phyloP scores from a whole-genome alignment of 37 sponge, comb jelly and placozoan genomes.

The Agelas oroides region DNA sequence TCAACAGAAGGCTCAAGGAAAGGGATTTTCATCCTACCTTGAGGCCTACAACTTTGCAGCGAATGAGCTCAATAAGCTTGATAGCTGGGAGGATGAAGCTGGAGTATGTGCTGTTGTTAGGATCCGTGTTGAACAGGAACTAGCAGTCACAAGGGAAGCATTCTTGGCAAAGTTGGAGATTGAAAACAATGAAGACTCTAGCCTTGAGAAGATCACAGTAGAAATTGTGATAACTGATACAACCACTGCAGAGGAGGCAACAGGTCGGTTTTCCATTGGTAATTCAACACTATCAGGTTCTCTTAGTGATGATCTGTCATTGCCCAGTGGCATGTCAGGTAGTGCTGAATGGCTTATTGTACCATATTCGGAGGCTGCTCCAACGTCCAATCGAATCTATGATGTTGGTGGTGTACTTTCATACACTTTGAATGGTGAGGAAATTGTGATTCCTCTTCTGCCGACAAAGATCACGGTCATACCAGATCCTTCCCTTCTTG shows the following conservation, averaged over 20 bases:
- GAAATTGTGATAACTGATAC: slow-evolving; percentile 27
- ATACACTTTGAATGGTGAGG: slow-evolving; percentile 24
- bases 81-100: slow-evolving; percentile 17
- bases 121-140: slow-evolving; percentile 46
- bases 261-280: slow-evolving; percentile 30
- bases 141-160: slow-evolving; percentile 46
- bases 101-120: slow-evolving; percentile 55
- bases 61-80: slow-evolving; percentile 6
- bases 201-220: not conserved
- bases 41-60: slow-evolving; percentile 37
- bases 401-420: slow-evolving; percentile 24
- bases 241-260: not conserved
- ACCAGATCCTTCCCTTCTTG: slow-evolving; percentile 42
- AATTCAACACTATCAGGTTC: slow-evolving; percentile 37
- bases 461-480: slow-evolving; percentile 37
- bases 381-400: slow-evolving; percentile 17
- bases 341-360: slow-evolving; percentile 37
- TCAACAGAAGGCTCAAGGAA: slow-evolving; percentile 6
- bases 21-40: slow-evolving; percentile 31
- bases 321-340: slow-evolving; percentile 28
- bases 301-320: not conserved
- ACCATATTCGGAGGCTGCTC: slow-evolving; percentile 51
- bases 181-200: slow-evolving; percentile 29
- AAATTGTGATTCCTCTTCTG: slow-evolving; percentile 34
- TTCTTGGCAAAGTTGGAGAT: slow-evolving; percentile 51